These are phyloP conservation scores for Lacanobia wlatinum DNA, from an alignment of 2,888 invertebrate genomes.

Conservation along the genomic window DNA sequence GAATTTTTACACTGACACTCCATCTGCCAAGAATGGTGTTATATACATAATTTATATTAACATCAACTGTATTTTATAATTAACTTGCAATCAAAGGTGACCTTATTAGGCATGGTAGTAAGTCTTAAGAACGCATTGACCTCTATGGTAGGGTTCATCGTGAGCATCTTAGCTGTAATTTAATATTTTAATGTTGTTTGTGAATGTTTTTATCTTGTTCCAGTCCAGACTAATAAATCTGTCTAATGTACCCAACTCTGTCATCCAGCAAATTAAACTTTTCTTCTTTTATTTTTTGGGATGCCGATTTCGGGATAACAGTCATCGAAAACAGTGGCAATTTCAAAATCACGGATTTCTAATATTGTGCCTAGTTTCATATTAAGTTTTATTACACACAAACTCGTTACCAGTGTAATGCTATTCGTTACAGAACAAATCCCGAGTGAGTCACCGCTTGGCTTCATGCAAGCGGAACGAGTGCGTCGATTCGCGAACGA, in stretches of 20 bases:
- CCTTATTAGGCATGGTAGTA: conserved; percentile 42
- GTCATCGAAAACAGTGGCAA: not conserved
- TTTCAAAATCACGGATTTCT: conserved; percentile 1
- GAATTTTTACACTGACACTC: conserved; percentile 61
- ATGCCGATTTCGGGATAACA: not conserved
- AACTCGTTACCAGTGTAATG: conserved; percentile 32
- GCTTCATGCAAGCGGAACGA: conserved; percentile 71
- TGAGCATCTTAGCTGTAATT: conserved; percentile 42
- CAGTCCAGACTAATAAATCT: conserved; percentile 34
- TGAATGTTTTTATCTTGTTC: conserved; percentile 27
- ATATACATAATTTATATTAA: conserved; percentile 46
- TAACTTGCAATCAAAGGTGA: conserved; percentile 34
- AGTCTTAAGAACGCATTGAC: conserved; percentile 50
- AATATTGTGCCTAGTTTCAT: conserved; percentile 8
- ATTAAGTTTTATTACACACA: conserved; percentile 19
- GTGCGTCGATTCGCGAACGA: conserved; percentile 64
- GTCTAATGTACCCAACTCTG: conserved; percentile 17
- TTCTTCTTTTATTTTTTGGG: conserved; percentile 1
- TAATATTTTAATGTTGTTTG: conserved; percentile 43
- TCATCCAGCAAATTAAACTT: conserved; percentile 13
- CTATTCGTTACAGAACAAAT: conserved; percentile 49
- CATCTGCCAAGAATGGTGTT: conserved; percentile 56
- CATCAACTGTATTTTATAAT: conserved; percentile 39
- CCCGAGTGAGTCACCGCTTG: conserved; percentile 70
- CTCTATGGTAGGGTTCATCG: conserved; percentile 41